Conservation (phyloP, 2,888 invertebrate genomes). For the Alcis repandata region DNA sequence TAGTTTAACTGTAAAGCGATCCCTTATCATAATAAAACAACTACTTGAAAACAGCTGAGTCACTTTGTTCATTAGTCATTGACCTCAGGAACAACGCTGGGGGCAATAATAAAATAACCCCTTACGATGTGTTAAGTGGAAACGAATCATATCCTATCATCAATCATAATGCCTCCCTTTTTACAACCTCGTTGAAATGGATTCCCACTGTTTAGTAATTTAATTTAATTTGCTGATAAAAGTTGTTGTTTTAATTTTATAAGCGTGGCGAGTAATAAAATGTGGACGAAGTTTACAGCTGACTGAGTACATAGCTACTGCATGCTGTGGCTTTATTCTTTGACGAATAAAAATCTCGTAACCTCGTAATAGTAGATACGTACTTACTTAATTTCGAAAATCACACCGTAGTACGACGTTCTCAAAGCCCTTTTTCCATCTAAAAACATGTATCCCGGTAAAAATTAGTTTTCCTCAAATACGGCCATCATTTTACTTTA, state of each 20-base stretch:
- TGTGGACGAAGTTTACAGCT: neutral
- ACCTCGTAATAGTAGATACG: neutral
- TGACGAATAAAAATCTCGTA: neutral
- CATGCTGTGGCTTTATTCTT: neutral
- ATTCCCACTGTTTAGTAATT: constrained; percentile 63
- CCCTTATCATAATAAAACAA: constrained; percentile 66
- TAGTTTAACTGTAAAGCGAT: constrained; percentile 54
- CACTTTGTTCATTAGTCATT: constrained; percentile 81
- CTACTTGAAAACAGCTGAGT: constrained; percentile 71
- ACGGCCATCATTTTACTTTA: constrained; percentile 23
- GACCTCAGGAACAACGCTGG: constrained; percentile 75
- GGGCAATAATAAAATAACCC: constrained; percentile 84
- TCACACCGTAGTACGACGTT: neutral
- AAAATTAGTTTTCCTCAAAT: constrained; percentile 13
- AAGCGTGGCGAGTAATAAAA: constrained; percentile 18
- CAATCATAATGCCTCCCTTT: constrained; percentile 82
- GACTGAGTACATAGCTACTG: neutral
- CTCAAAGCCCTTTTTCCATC: neutral
- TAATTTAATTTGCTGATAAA: constrained; percentile 52
- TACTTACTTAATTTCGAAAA: neutral
- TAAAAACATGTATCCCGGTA: constrained; percentile 1
- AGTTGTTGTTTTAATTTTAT: constrained; percentile 41
- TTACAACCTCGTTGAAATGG: constrained; percentile 61
- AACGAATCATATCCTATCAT: constrained; percentile 83
- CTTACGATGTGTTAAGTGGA: constrained; percentile 84